Evolutionary conservation across 64 coral and sea anemone species (phyloP).

Genomic region (Actinia tenebrosa): DNA sequence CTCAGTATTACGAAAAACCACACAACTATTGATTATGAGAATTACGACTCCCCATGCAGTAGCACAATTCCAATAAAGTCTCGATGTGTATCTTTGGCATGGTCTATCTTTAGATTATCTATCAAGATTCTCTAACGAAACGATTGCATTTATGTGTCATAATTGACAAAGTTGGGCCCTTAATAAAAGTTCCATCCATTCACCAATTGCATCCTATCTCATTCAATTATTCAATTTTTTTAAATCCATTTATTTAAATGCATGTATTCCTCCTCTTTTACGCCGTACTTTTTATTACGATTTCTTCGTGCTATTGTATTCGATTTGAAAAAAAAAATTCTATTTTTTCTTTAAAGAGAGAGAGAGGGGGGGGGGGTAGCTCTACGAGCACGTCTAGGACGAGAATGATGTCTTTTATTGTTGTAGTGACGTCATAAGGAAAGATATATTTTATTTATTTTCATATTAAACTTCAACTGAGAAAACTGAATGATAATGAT

Average conservation of each 20-base stretch:
- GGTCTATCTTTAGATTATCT: background rate
- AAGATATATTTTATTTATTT: no score
- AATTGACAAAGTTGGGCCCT: background rate
- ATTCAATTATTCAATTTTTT: background rate
- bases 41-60: background rate
- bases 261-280: no score
- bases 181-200: background rate
- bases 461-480: no score
- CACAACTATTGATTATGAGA: background rate
- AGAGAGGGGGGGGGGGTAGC: no score
- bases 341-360: background rate
- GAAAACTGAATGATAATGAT: no score
- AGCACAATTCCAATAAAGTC: background rate
- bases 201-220: background rate
- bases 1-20: background rate
- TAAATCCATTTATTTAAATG: no score
- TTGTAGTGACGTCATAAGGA: background rate
- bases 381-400: no score
- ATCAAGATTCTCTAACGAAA: no score
- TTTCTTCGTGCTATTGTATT: no score
- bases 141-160: background rate
- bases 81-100: background rate
- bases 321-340: no score
- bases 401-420: no score
- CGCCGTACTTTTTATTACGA: no score